Conservation (phyloP, 2,113 vertebrate genomes). For the Sander lucioperca region DNA sequence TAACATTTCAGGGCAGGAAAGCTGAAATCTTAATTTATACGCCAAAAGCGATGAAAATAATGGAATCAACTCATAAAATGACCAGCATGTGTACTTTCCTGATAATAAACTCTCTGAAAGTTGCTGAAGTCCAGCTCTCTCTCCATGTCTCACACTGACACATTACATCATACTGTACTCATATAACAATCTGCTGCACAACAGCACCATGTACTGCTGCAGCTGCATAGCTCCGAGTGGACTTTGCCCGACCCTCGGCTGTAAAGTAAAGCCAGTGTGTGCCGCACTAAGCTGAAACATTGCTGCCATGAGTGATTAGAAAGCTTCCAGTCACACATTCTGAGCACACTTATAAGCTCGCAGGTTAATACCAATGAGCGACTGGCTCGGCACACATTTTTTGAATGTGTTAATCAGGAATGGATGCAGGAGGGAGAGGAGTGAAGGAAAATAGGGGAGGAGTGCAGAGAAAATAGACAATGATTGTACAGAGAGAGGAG, state of each 20-base stretch:
- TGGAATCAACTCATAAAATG: not conserved
- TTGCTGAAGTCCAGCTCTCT: not conserved
- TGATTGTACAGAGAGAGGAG: not conserved
- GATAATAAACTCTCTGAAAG: not conserved
- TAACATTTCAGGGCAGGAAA: not conserved
- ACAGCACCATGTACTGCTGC: slow-evolving; percentile 34
- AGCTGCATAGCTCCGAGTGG: slow-evolving; percentile 36
- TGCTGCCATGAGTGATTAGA: slow-evolving; percentile 43
- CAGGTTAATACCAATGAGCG: slow-evolving; percentile 2
- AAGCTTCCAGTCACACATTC: slow-evolving; percentile 48
- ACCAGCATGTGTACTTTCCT: not conserved
- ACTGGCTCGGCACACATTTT: slow-evolving; percentile 10
- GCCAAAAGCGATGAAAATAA: not conserved
- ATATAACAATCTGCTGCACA: slow-evolving; percentile 36
- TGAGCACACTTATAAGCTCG: not conserved
- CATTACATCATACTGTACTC: slow-evolving; percentile 51
- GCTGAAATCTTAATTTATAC: not conserved
- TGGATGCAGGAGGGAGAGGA: slow-evolving; percentile 9
- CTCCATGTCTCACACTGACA: not conserved
- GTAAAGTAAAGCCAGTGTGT: slow-evolving; percentile 45
- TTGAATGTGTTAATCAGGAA: slow-evolving; percentile 1
- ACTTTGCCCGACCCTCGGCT: slow-evolving; percentile 58
- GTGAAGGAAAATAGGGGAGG: not conserved
- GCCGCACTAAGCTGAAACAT: slow-evolving; percentile 64
- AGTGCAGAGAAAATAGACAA: not conserved